Evolutionary conservation across 1,140 invertebrate genomes (phyloP), one percentile per base, ranked within the genome.

Genomic region (Helicoverpa zea): DNA sequence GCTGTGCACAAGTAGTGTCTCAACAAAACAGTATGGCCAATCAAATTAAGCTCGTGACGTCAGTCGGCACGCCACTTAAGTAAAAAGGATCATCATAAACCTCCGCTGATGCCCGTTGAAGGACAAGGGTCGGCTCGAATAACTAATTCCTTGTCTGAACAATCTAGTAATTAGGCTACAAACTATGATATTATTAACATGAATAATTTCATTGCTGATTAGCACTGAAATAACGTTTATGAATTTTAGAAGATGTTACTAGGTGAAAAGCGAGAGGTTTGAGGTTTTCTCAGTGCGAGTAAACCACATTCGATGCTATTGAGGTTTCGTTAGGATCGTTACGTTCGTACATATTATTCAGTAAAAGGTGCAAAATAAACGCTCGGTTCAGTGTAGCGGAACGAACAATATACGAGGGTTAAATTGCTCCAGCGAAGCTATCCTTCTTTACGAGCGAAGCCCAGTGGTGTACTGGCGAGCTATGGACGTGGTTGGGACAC

Each of bases 71-170:
- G 56, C 30, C 66, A 63, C 29, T 58, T 59, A 43, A 43, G 35
- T 43, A 43, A 72, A 70, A 72, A 72, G 68, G 68, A 72, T 72
- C 68, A 54, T 51, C 68, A n/a, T 72, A 72, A 72, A 54, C 68
- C 47, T 47, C 47, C 16, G 68, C 49, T 72, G 23, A 72, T 30
- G 68, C 68, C 14, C 23, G 68, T 4, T 72, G 68, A 72, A 72
- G 68, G 68, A 72, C 68, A 11, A 51, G 49, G 68, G 47, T 72
- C 66, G 23, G 13, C 68, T 23, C 49, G 12, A 70, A 52, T 51
- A 51, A 72, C 49, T 72, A 72, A 72, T 72, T 52, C 23, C 68
- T 54, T 13, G 23, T 30, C 13, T 54, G 30, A 30, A 54, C 68
- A 72, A 2, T 10, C 3, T n/a, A 18, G 66, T 30, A 51, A 52